Evolutionary conservation across 2,113 vertebrate species (phyloP), one percentile per base, ranked within the genome.

Genomic region (Eublepharis macularius): DNA sequence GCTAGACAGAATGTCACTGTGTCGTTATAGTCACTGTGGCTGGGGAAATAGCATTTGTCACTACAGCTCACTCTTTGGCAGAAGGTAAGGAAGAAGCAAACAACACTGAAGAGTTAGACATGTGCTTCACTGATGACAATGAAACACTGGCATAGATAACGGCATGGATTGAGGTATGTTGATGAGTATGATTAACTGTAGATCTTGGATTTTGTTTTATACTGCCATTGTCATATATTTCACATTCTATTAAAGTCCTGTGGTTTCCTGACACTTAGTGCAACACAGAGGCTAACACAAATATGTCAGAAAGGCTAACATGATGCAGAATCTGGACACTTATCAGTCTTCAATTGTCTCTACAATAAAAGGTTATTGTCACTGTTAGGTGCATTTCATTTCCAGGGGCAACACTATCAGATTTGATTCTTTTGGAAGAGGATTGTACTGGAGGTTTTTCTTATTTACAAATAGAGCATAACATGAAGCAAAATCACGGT

Each of bases 31-130:
- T 76, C 91, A 57, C 80, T 68, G 51, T 76, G 54, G 36, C 49
- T 51, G 45, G 32, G n/a, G 32, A 81, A 86, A 84, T 5, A 51
- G 0, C 76, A n/a, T 60, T 85, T 91, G 70, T 74, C 66, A 87
- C 7, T 10, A 16, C 9, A 82, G 26, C 32, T 69, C 47, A 49
- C 57, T 73, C 49, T 66, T 88, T 32, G 69, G 17, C 36, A 83
- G 70, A 0, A 32, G 82, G 34, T 10, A 87, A 14, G 32, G 29
- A 21, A 29, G 47, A 4, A 74, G 76, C 84, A 85, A 88, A 34
- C n/a, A 81, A 63, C 21, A 29, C 7, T 57, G 70, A 68, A 0
- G 0, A 0, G 26, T 36, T 39, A 43, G 57, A 26, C 75, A 17
- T 17, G 36, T 41, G 29, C 12, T 65, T 83, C 36, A 78, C 7